Base-by-base conservation (phyloP, 2,797 vertebrate genomes). In the Masticophis lateralis region DNA sequence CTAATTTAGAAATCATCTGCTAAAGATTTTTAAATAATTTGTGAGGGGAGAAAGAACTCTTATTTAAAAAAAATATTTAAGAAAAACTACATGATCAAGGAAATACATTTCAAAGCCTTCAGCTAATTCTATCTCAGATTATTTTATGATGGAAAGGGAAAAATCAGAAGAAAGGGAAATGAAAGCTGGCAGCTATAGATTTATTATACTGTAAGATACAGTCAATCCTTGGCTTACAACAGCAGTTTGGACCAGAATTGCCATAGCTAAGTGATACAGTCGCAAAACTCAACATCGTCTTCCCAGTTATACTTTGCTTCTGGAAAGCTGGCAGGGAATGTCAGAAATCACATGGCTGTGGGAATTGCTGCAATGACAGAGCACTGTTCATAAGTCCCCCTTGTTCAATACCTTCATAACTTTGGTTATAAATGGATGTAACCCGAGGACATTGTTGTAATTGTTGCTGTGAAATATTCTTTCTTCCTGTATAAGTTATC, bases 1-100 rank as follows among this genome's bases (percentile, higher is more conserved):
- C 86, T 88, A 91, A 86, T 91, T 93, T 94, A 79, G 91, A 74
- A 95, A 90, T 18, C 60, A 18, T 4, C 0, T 94, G 91, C 93
- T 22, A 59, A 94, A 95, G 12, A 60, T 90, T 37, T 95, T 25
- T 69, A 4, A 53, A 53, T 53, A 53, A 53, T 53, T 53, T 53
- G 28, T 20, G 43, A 28, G 60, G 13, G 0, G 20, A 28, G 47
- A 37, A 53, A 53, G 51, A 51, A 10, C 51, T 53, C 51, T 10
- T 53, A 10, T 10, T 53, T 10, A 9, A 53, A 53, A 53, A 53
- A 53, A 53, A 53, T 53, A 53, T 53, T 9, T 53, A 53, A 53
- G 51, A 53, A 53, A 53, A 53, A 53, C 51, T 53, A 53, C 51
- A 53, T 90, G 25, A 87, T 92, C 25, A 66, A 37, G 43, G 9